phyloP scores from a whole-genome alignment of 2,888 invertebrate genomes.

The Crioceris asparagi region DNA sequence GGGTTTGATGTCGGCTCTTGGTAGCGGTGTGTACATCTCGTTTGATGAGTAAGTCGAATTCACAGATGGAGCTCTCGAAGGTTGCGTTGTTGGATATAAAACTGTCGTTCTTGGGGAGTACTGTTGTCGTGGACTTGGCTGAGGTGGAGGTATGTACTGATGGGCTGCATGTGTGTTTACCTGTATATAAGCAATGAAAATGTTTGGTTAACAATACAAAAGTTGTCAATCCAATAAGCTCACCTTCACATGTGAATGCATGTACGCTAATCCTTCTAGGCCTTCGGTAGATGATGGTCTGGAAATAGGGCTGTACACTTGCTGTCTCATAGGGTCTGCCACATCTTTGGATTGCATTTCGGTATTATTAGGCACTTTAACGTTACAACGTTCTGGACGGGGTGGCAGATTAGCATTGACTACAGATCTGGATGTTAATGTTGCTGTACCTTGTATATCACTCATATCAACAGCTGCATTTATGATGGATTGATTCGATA shows the following conservation, averaged over 20 bases:
- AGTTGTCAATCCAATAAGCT: too few species aligned
- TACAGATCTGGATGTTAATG: slow-evolving; percentile 38
- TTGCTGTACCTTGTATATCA: slow-evolving; percentile 47
- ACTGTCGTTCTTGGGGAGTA: slow-evolving; percentile 33
- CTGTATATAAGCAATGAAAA: slow-evolving; percentile 17
- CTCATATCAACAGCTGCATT: slow-evolving; percentile 85
- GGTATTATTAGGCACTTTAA: slow-evolving; percentile 34
- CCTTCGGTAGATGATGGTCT: slow-evolving; percentile 44
- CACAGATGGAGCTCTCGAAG: slow-evolving; percentile 20
- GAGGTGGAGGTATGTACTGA: slow-evolving; percentile 26
- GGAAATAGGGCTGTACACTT: slow-evolving; percentile 46
- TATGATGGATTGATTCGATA: slow-evolving; percentile 79
- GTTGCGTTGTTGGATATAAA: slow-evolving; percentile 17
- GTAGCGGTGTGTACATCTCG: slow-evolving; percentile 47
- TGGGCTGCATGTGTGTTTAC: slow-evolving; percentile 19
- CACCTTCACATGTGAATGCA: slow-evolving; percentile 32
- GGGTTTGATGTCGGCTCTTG: slow-evolving; percentile 60
- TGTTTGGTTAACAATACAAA: too few species aligned
- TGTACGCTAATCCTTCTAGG: slow-evolving; percentile 34
- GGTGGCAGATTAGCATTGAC: slow-evolving; percentile 48
- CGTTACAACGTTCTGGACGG: slow-evolving; percentile 48
- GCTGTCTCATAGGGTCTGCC: slow-evolving; percentile 32
- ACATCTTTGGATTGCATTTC: slow-evolving; percentile 14
- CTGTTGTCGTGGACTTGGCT: slow-evolving; percentile 29
- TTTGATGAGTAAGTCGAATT: slow-evolving; percentile 25